Base-by-base conservation (phyloP, 2,113 vertebrate species). In the Cyanoliseus patagonus region DNA sequence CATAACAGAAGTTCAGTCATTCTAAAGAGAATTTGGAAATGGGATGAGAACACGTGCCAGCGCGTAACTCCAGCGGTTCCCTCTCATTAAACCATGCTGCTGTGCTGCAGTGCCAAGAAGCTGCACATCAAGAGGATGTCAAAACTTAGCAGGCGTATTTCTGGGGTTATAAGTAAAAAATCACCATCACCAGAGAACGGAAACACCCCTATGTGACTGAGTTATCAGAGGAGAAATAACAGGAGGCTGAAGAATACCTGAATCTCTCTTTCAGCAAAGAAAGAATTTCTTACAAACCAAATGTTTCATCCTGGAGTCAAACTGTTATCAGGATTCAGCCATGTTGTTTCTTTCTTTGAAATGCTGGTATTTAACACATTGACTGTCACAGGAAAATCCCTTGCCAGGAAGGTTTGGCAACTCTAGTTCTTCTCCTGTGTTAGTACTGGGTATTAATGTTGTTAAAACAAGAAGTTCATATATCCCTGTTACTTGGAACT, bases 11-110 rank as follows among this genome's bases (percentile, higher is more conserved):
- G 7, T 93, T 83, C 67, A 70, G 79, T 88, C 87, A 86, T 33
- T 92, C 75, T 91, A 53, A 85, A 87, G 53, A 85, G 59, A 87
- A 88, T 33, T 28, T 93, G 78, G 75, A 94, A 63, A 69, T 39
- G 18, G 44, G 83, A 64, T 46, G 68, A 90, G 53, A 91, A 9
- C 37, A 42, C 49, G 37, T 88, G 82, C 49, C 85, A 83, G 72
- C 7, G n/a, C 46, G 47, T 70, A 94, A 85, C 49, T 92, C 75
- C 59, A 95, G 59, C 46, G 52, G 70, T 85, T 90, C 67, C 59
- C 49, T 68, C 62, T 61, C 74, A 67, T 74, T 91, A 85, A 69
- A 80, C 28, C 9, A 10, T 0, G 1, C 6, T 88, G 35, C 77
- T 85, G 84, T 41, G 31, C 5, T 7, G 5, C 0, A 4, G 46